Evolutionary conservation across 2,113 vertebrate genomes (phyloP), one percentile per base, ranked within the genome.

Genomic region (Rostratula benghalensis): DNA sequence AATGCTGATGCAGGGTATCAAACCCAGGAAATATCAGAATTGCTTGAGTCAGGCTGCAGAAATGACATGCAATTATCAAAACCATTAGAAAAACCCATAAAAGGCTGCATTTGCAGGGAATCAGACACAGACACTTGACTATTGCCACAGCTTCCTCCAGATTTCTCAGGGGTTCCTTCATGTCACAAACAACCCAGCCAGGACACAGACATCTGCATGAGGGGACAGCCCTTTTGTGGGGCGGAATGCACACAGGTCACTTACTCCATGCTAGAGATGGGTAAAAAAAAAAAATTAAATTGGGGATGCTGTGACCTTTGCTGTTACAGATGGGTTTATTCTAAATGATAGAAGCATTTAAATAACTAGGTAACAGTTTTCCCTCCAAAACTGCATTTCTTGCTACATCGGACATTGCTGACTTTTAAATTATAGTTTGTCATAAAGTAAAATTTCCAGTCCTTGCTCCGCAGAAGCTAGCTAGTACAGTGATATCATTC

Each of bases 401-500:
- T 93, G 87, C 83, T 95, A 74, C 39, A 85, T 81, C 85, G 93
- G 74, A 73, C 70, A 67, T 83, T 77, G 61, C 74, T 81, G 68
- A 79, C 43, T 93, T 79, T 70, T 75, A 95, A 97, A 96, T 92
- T 97, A 94, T 22, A 94, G 92, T 53, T 82, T 90, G 82, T 50
- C 84, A 81, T 80, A 45, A 78, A 84, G 90, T 15, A 60, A 57
- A 53, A 89, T 94, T 97, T 95, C 92, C 94, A 97, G 21, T 25
- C 83, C 35, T 75, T 45, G 41, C 64, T 95, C 71, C 53, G 23
- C 39, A 69, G 56, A 86, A 85, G 75, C 82, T 80, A 59, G 60
- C 67, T 90, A 35, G 59, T 60, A 91, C 45, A 83, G 43, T 80
- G 87, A 69, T 91, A 93, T 86, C 67, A 95, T 86, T 92, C 57